Percentiles rank a stretch among this genome's conserved stretches.
phyloP scores from a whole-genome alignment of 1,140 invertebrate species.

The Ceratina japonica region DNA sequence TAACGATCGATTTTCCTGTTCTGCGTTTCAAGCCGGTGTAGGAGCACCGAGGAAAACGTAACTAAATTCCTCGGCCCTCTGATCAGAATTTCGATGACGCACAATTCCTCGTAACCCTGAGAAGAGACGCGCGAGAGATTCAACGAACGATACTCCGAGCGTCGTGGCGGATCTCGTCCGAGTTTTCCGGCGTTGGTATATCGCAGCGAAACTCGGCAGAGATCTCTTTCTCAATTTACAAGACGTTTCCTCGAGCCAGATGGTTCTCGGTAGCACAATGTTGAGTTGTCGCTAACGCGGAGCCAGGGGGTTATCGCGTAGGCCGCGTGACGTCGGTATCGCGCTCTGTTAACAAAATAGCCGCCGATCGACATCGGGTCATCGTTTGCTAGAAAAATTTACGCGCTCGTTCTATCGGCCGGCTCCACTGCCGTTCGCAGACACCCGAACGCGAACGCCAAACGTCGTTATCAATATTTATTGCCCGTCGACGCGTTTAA shows the following conservation, averaged over 20 bases:
- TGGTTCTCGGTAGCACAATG: conserved; percentile 7
- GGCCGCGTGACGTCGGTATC: conserved; percentile 67
- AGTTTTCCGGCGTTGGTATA: background rate
- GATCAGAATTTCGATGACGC: background rate
- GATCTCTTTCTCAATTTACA: too few relatives aligned
- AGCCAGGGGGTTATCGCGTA: conserved; percentile 70
- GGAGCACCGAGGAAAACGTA: background rate
- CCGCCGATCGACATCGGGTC: conserved; percentile 27
- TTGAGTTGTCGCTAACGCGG: conserved; percentile 54
- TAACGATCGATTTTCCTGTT: conserved; percentile 40
- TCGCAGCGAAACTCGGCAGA: too few relatives aligned
- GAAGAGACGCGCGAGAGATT: too few relatives aligned
- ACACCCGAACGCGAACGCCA: background rate
- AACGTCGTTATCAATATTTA: background rate
- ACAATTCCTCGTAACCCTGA: too few relatives aligned
- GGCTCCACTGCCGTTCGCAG: background rate
- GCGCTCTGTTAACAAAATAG: conserved; percentile 64
- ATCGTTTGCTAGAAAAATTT: conserved; percentile 33
- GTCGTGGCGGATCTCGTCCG: background rate
- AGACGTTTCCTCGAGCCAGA: background rate
- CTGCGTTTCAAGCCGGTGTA: background rate
- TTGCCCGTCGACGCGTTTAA: background rate
- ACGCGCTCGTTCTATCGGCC: background rate
- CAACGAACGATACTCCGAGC: too few relatives aligned
- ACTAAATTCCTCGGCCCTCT: background rate